Base-by-base conservation (phyloP, 2,888 invertebrate species). In the Carcina quercana region DNA sequence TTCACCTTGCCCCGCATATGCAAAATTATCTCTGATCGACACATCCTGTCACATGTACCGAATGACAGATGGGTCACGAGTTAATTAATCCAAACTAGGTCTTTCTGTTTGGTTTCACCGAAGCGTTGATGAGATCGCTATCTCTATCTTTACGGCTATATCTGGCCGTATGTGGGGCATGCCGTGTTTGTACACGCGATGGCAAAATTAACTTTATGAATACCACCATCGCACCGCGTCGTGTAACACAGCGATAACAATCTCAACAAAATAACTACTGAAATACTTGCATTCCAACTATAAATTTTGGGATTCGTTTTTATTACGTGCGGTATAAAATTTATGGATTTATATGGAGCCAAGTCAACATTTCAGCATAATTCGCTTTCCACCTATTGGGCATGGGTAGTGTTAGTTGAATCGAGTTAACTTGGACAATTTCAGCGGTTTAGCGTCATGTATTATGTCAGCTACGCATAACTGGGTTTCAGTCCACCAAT, bases 101-200 rank as follows among this genome's bases (percentile, higher is more conserved):
- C 41, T 48, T 54, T 53, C 55, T 59, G 57, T 60, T 61, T 59
- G 49, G 52, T 50, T 50, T 47, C 42, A 46, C 45, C 44, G 45
- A 50, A 43, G 40, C 42, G 45, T 39, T 42, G 44, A 40, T 44
- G 50, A 59, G 58, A 58, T 57, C 46, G 45, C 45, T 55, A 48
- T 50, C 50, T 43, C 36, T 50, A 50, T 58, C 50, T 50, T 43
- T 34, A 41, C 43, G 45, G 40, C 48, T 64, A n/a, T n/a, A 59
- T 58, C 56, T 56, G 36, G 37, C 41, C 48, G 37, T 48, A 61
- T 58, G 49, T 61, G 53, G 58, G 53, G 45, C 59, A 63, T 30
- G 20, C 53, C 53, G 46, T 54, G 61, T 60, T 61, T 60, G 53
- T 47, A 45, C 59, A 61, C 59, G 58, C 64, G 53, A 60, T 52